Evolutionary conservation across 1,140 invertebrate genomes (phyloP), one percentile per base, ranked within the genome.

Genomic region (Formica selysi): DNA sequence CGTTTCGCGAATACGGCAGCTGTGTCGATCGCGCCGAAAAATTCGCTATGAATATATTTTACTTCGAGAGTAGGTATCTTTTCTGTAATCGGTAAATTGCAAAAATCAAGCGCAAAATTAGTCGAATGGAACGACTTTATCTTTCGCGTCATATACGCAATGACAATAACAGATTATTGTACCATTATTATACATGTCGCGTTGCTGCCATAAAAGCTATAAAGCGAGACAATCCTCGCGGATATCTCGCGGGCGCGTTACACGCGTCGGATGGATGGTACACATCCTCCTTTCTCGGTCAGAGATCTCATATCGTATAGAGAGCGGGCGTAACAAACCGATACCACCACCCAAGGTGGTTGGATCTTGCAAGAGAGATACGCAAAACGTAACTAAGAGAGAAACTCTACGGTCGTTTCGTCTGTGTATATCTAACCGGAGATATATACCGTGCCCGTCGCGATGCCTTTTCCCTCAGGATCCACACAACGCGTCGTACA

Each of bases 341-440:
- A 83, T 79, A 54, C n/a, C 68, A 22, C 19, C 76, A n/a, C 10
- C 38, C 44, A 62, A 26, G 41, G 22, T 16, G 19, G 44, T 7
- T 3, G 2, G 36, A 26, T 59, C 36, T 59, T 51, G 65, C 51
- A 36, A 54, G 67, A 61, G 79, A 73, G 54, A 81, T 61, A 61
- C 38, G 79, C n/a, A 6, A 51, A 51, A 48, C 26, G n/a, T 61
- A 83, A 83, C 68, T 74, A 62, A 74, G 79, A 83, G 79, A 83
- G 79, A 83, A 83, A 62, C 79, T 32, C 32, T 61, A 83, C 13
- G 54, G 54, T 61, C 38, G 54, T 61, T 73, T 57, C 38, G 68
- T 73, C 16, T 57, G 38, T 83, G 79, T 83, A 83, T 83, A 83
- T 74, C 81, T 62, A 86, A 67, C 61, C 87, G 26, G 54, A 76